Evolutionary conservation across 2,888 invertebrate species (phyloP), one percentile per base, ranked within the genome.

Genomic region (Drosophila glabriapex): DNA sequence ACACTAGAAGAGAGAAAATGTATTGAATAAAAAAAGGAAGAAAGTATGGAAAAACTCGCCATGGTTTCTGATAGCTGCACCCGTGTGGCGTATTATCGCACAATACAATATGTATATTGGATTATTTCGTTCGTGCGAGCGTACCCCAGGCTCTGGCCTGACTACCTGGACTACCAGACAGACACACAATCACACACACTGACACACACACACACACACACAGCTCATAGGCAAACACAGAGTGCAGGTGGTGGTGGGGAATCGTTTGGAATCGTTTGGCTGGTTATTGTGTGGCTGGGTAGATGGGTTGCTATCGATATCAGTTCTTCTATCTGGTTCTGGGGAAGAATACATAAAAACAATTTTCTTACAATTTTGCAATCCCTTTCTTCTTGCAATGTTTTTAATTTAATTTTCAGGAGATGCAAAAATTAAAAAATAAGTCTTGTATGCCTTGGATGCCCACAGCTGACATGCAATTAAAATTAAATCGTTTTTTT

Each of bases 31-130:
- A 35, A 46, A 35, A 75, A 59, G 33, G 9, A 59, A 67, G 50
- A 41, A 55, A 33, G 39, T 16, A 77, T 52, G 35, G 50, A 49
- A 53, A 61, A 62, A 60, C 50, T 46, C 31, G n/a, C 14, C 56
- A 58, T 54, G 29, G 52, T 65, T 61, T 59, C 64, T 33, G 53
- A 35, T 58, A 22, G 29, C 29, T 9, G 53, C 50, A n/a, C 37
- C 63, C 56, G 55, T 61, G 74, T 68, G 56, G 58, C 64, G 67
- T 82, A 88, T 88, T 90, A 88, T 89, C 84, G 89, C 87, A 90
- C 84, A 88, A 90, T 89, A 83, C 87, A 87, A 90, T 84, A 90
- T 88, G 88, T 83, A 90, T 82, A 90, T 88, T 87, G 89, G 90
- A 87, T 87, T 87, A 90, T 90, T 89, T 80, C 78, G 85, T 86